Conservation (phyloP, 2,113 vertebrate genomes). For the Hyla sarda region DNA sequence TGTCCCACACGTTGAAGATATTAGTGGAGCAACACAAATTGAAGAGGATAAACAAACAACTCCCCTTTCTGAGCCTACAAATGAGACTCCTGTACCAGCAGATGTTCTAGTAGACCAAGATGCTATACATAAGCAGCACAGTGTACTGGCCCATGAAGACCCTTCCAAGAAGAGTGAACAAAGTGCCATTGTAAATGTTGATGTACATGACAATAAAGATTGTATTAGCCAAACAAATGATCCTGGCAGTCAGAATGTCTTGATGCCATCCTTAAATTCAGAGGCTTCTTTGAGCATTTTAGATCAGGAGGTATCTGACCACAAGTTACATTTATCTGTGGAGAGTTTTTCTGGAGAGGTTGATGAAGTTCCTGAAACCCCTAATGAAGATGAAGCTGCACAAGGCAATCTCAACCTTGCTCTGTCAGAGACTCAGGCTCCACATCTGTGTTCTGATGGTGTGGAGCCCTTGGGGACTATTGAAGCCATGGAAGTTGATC, state of each 20-base stretch:
- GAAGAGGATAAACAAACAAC: slow-evolving; percentile 67
- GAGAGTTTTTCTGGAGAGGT: slow-evolving; percentile 61
- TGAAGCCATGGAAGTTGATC: slow-evolving; percentile 66
- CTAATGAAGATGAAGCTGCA: slow-evolving; percentile 63
- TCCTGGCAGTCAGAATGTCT: slow-evolving; percentile 67
- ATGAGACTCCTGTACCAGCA: slow-evolving; percentile 50
- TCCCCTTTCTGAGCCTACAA: slow-evolving; percentile 57
- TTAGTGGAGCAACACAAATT: slow-evolving; percentile 79
- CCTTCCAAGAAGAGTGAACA: slow-evolving; percentile 23
- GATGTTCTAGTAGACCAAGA: slow-evolving; percentile 53
- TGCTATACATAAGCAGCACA: slow-evolving; percentile 52
- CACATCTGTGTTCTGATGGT: slow-evolving; percentile 62
- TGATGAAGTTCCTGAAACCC: slow-evolving; percentile 72
- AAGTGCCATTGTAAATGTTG: slow-evolving; percentile 9
- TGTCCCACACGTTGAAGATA: slow-evolving; percentile 66
- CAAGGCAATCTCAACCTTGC: slow-evolving; percentile 62
- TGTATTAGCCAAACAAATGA: slow-evolving; percentile 49
- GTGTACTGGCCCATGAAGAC: slow-evolving; percentile 48
- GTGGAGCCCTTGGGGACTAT: slow-evolving; percentile 58
- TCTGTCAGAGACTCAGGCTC: slow-evolving; percentile 60
- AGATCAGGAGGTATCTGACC: slow-evolving; percentile 64
- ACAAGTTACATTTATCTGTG: slow-evolving; percentile 49
- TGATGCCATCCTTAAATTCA: slow-evolving; percentile 61
- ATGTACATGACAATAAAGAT: slow-evolving; percentile 58
- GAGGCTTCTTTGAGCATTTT: slow-evolving; percentile 61